These are phyloP conservation scores for Chloropsis hardwickii DNA, from an alignment of 2,113 vertebrate genomes.

Conservation along the genomic window DNA sequence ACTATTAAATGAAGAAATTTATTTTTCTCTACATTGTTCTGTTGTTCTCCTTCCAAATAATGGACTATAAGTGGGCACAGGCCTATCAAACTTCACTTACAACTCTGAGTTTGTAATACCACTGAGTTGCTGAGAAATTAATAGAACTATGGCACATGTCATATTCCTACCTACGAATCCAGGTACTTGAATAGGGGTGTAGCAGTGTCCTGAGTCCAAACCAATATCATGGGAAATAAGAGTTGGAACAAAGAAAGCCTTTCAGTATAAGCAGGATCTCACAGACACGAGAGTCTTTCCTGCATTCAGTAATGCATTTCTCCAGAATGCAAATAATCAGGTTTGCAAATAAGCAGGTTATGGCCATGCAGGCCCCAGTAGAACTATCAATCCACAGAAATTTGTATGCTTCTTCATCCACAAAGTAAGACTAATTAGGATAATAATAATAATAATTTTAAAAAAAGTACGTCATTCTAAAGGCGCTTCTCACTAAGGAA, in stretches of 20 bases:
- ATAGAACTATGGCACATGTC: background rate
- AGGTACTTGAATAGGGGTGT: background rate
- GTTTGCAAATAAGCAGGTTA: background rate
- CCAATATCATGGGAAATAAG: rapidly evolving
- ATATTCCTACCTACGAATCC: background rate
- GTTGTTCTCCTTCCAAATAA: background rate
- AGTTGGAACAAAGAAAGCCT: background rate
- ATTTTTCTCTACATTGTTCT: background rate
- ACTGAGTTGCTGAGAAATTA: background rate
- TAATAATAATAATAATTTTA: background rate
- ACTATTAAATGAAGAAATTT: background rate
- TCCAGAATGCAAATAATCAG: background rate
- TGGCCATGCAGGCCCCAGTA: background rate
- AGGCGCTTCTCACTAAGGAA: background rate
- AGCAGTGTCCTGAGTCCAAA: background rate
- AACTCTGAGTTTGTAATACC: background rate
- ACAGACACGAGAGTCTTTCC: background rate
- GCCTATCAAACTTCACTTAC: background rate
- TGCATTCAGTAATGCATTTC: background rate
- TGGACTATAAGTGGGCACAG: background rate
- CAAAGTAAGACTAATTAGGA: background rate
- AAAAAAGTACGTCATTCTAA: background rate
- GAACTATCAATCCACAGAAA: background rate
- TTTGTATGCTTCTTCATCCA: background rate
- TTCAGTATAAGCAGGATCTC: background rate